Evolutionary conservation across 2,113 vertebrate genomes (phyloP), one percentile per base, ranked within the genome.

Genomic region (Dasyornis broadbenti): DNA sequence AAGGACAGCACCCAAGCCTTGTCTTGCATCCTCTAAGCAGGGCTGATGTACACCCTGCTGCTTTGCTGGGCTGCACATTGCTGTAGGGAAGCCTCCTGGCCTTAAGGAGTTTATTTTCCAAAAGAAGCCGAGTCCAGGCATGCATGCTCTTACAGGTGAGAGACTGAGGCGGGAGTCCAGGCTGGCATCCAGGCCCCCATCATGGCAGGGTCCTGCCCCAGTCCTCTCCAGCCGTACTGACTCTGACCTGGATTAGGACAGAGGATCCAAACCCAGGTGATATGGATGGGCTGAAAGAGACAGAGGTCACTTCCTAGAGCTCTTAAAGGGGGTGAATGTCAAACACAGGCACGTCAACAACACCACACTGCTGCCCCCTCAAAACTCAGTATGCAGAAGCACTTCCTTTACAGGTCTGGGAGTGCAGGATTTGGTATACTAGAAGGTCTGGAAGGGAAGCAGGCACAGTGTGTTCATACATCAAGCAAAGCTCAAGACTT

Each of bases 381-480:
- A 47, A 81, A 84, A 28, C 12, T 31, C 44, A 5, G 3, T 6
- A 9, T 52, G 37, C 44, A 28, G 1, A 0, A 54, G 8, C 49
- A 60, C 7, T 15, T 72, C 57, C 63, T 60, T 37, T 45, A 23
- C 64, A 52, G 49, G 24, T 44, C 59, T 28, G 17, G 14, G 5
- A 40, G 13, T 45, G 60, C 45, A 0, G 0, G 13, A 52, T 69
- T 59, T 0, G 0, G 24, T 5, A n/a, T 30, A 16, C 21, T 2
- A 0, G 10, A 26, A 35, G 17, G 12, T 69, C 35, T 54, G 45
- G 16, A 61, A 70, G 39, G 26, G 27, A 81, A 73, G 31, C 28
- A 20, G 61, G 15, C 59, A 39, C 35, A 33, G 15, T 12, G 33
- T 42, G 42, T 57, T 45, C 27, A 40, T 59, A 45, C 4, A 4